Percentiles rank a stretch among this genome's conserved stretches.
Evolutionary conservation across 2,888 invertebrate genomes (phyloP).

Genomic region (Tipula vernalis): DNA sequence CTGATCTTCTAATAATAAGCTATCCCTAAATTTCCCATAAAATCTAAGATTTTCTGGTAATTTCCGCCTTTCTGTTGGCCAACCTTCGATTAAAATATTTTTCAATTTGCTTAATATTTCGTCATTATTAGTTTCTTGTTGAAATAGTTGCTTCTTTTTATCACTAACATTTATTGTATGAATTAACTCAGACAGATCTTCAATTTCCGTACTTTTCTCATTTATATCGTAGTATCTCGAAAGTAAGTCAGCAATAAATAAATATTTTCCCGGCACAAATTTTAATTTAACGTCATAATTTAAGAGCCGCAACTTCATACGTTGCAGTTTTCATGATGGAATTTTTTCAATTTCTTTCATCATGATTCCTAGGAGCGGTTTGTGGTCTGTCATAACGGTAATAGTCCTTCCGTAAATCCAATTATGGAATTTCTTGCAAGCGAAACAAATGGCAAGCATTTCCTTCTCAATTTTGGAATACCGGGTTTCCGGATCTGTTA

Average conservation of each 20-base stretch:
- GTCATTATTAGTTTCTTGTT: slow-evolving; percentile 12
- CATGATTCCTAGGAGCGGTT: no score
- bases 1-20: slow-evolving; percentile 18
- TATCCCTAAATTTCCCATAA: slow-evolving; percentile 20
- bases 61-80: slow-evolving; percentile 15
- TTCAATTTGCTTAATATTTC: slow-evolving; percentile 9
- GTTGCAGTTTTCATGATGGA: no score
- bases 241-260: no score
- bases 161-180: slow-evolving; percentile 17
- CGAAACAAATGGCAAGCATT: background rate
- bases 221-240: no score
- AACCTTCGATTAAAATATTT: slow-evolving; percentile 11
- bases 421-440: slow-evolving; percentile 13
- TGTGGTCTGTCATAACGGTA: no score
- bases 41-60: slow-evolving; percentile 16
- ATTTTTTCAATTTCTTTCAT: no score
- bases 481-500: slow-evolving; percentile 14
- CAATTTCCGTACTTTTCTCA: slow-evolving; percentile 13
- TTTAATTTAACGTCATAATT: slow-evolving; percentile 13
- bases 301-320: no score
- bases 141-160: slow-evolving; percentile 14
- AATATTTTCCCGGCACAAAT: background rate
- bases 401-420: no score
- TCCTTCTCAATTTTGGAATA: background rate
- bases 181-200: slow-evolving; percentile 14